phyloP scores from a whole-genome alignment of 35 echinoderm and acorn worm genomes.

The Patiria miniata region DNA sequence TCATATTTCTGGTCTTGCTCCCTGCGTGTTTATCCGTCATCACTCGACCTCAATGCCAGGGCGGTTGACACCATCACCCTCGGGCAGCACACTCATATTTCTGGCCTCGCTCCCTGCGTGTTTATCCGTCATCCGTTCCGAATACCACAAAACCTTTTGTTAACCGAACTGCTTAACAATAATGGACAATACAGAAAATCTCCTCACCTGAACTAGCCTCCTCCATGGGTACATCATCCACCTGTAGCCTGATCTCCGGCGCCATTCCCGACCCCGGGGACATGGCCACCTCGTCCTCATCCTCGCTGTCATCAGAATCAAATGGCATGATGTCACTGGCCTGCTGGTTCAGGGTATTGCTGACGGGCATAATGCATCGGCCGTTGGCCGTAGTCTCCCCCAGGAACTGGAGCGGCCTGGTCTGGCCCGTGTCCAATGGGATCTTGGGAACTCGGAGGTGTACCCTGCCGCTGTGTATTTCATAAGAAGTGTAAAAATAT shows the following conservation, averaged over 20 bases:
- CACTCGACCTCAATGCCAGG: too few relatives aligned
- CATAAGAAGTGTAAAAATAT: too few relatives aligned
- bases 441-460: conserved; percentile 12
- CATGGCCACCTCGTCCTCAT: conserved; percentile 64
- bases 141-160: too few relatives aligned
- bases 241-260: conserved; percentile 37
- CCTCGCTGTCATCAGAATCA: conserved; percentile 93
- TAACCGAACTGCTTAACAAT: too few relatives aligned
- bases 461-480: not conserved
- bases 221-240: conserved; percentile 85
- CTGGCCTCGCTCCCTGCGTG: too few relatives aligned
- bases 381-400: conserved; percentile 22
- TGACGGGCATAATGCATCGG: not conserved
- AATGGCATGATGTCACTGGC: conserved; percentile 96
- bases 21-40: too few relatives aligned
- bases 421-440: conserved; percentile 27
- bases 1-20: too few relatives aligned
- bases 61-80: too few relatives aligned
- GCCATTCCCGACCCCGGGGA: conserved; percentile 25
- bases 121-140: too few relatives aligned
- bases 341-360: conserved; percentile 28
- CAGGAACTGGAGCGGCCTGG: conserved; percentile 2
- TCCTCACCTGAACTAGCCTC: conserved; percentile 74
- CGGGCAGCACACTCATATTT: too few relatives aligned
- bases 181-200: too few relatives aligned